These are phyloP conservation scores for Ephestia elutella DNA, from an alignment of 1,140 invertebrate species.

Conservation along the genomic window DNA sequence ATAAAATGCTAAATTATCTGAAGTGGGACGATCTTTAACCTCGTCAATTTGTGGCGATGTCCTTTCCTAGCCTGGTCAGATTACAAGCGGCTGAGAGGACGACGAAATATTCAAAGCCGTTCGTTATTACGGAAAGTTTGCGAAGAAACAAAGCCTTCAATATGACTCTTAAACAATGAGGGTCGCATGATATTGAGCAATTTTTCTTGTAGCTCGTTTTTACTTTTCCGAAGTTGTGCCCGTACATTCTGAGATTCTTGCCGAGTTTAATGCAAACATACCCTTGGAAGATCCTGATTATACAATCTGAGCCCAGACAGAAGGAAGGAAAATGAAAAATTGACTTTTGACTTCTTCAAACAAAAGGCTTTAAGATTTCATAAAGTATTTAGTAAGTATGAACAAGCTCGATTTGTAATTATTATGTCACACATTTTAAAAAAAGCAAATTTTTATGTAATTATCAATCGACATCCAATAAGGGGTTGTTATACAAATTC, in stretches of 20 bases:
- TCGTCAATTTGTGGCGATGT: neutral
- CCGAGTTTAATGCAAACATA: neutral
- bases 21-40: neutral
- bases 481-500: too few relatives aligned
- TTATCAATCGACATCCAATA: too few relatives aligned
- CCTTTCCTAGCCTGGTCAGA: neutral
- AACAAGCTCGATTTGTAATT: too few relatives aligned
- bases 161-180: neutral
- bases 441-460: too few relatives aligned
- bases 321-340: neutral
- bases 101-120: neutral
- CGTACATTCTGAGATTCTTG: neutral
- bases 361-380: too few relatives aligned
- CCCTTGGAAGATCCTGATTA: neutral
- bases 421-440: too few relatives aligned
- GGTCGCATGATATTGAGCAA: neutral
- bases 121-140: neutral
- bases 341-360: neutral
- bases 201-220: slow-evolving; percentile 7
- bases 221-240: neutral
- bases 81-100: neutral
- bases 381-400: too few relatives aligned
- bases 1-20: too few relatives aligned
- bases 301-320: neutral
- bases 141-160: neutral